Base-by-base conservation (phyloP, 2,888 invertebrate genomes). In the Orthosia incerta region DNA sequence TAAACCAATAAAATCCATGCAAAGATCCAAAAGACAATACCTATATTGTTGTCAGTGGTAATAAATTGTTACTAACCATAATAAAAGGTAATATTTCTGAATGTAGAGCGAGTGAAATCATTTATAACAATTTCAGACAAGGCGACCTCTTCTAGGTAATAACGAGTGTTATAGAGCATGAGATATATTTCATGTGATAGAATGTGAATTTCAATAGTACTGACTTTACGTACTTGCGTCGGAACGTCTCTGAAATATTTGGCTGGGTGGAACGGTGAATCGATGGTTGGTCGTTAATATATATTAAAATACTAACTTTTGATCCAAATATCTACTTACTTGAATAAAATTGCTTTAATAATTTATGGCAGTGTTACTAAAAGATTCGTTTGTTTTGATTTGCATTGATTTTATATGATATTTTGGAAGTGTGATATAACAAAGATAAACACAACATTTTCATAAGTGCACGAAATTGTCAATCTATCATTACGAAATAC, bases 31-130 rank as follows among this genome's bases (percentile, higher is more conserved):
- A 76, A 70, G 69, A 79, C 72, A 75, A 74, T 71, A 73, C 51
- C 59, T 50, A 72, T 70, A 83, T 77, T 74, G 69, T 64, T 53
- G 66, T 74, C 70, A 78, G 20, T 26, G 23, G 57, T 66, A 68
- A 84, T 86, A 86, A 61, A 63, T 80, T 82, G 82, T 76, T 85
- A 85, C 23, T 79, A 83, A 71, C 71, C 46, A 65, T 70, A 79
- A 73, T 85, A 85, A 74, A 78, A 76, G 85, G 79, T 79, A 79
- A 83, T 79, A 83, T 83, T 70, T 81, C 76, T 81, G 76, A 81
- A 81, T 80, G 75, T 78, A 62, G 75, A 75, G 61, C 59, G 68
- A 83, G 73, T 72, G 60, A 81, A 79, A 77, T 77, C 80, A 85
- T 86, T 86, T 83, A 81, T 86, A 74, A 81, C 83, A 75, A 79